Base-by-base conservation (phyloP, 2,113 vertebrate species). In the Periophthalmus modestus region DNA sequence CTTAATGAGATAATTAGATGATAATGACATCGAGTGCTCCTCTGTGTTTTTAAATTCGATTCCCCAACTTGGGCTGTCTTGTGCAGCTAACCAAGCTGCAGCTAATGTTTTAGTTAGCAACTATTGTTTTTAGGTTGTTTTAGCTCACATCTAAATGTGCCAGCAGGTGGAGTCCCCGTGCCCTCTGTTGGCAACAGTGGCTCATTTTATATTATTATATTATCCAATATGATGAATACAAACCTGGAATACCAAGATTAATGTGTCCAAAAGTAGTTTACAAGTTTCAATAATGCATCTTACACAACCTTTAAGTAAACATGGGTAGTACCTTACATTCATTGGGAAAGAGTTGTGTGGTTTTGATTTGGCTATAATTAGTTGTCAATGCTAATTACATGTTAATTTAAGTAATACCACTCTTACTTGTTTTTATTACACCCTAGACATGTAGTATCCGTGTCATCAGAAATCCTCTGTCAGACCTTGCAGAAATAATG, bases 401-500 rank as follows among this genome's bases (percentile, higher is more conserved):
- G 52, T 55, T 55, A 18, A 55, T n/a, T 19, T 21, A 55, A 55
- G 7, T 55, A n/a, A 21, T 55, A 21, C 52, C 4, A 55, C 19
- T n/a, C 5, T 48, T 15, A 15, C 13, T 48, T 3, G 52, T 21
- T 55, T 19, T 55, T 55, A n/a, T n/a, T n/a, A 55, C 52, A 52
- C 50, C n/a, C 7, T 16, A 48, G 47, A 48, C 47, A 48, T 55
- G 19, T n/a, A 55, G 39, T 43, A 43, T 43, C 52, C 52, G 9
- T 55, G 52, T 55, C 52, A 55, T 55, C 52, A 55, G 52, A 55
- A 55, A n/a, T 55, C 72, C 73, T 73, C 70, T 83, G 72, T 83
- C 72, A 13, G 18, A 65, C 78, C 46, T 80, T 76, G 79, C 74
- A 57, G 85, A 89, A 92, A 94, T 92, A 85, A 92, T 89, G 92